phyloP scores from a whole-genome alignment of 1,140 invertebrate species.

The Elymnias hypermnestra region DNA sequence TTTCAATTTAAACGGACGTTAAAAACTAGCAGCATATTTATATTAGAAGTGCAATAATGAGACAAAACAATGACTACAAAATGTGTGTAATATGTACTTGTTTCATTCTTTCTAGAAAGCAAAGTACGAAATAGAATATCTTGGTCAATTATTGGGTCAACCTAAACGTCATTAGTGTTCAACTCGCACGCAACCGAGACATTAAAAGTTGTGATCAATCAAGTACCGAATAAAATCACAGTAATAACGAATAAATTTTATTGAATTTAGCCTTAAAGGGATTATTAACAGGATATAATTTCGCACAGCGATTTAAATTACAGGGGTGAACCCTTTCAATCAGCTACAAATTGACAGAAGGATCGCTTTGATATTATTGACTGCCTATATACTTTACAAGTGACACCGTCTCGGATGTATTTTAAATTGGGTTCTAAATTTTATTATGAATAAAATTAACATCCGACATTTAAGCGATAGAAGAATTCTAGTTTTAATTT shows the following conservation, averaged over 20 bases:
- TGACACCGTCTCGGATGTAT: conserved; percentile 16
- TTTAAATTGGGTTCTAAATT: conserved; percentile 11
- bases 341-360: conserved; percentile 55
- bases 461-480: too few relatives aligned
- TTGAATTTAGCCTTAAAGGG: conserved; percentile 20
- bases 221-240: conserved; percentile 40
- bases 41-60: too few relatives aligned
- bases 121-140: conserved; percentile 3
- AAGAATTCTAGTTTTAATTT: too few relatives aligned
- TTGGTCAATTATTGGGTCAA: conserved; percentile 12
- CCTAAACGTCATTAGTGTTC: conserved; percentile 25
- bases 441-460: too few relatives aligned
- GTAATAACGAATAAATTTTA: conserved; percentile 12
- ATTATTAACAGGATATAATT: conserved; percentile 18
- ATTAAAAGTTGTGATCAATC: conserved; percentile 56
- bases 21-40: too few relatives aligned
- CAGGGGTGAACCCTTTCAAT: conserved; percentile 39
- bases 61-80: neutral
- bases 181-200: conserved; percentile 48
- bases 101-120: neutral
- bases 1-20: too few relatives aligned
- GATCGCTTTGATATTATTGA: conserved; percentile 61
- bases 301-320: conserved; percentile 29
- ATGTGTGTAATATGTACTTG: neutral
- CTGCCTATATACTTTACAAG: conserved; percentile 48